Evolutionary conservation across 1,140 invertebrate species (phyloP).

Genomic region (Melitaea cinxia): DNA sequence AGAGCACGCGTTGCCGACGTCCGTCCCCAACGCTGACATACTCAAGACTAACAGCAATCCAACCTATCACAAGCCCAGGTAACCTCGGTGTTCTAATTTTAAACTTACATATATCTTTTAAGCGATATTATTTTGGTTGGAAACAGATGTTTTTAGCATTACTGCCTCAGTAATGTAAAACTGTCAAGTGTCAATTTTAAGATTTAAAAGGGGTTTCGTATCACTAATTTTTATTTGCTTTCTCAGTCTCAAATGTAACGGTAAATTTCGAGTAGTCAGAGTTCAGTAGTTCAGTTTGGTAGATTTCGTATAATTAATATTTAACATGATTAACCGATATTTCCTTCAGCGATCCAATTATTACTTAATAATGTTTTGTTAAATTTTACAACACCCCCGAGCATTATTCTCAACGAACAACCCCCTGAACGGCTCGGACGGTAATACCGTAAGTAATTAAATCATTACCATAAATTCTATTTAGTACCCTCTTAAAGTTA

Average conservation of each 20-base stretch:
- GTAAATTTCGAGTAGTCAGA: too few species aligned
- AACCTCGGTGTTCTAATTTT: constrained; percentile 39
- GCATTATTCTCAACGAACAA: constrained; percentile 14
- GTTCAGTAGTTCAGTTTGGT: too few species aligned
- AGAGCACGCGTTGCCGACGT: constrained; percentile 86
- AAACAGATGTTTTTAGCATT: neutral
- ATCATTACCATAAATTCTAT: constrained; percentile 48
- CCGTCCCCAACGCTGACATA: constrained; percentile 87
- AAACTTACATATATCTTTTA: neutral
- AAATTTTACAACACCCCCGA: neutral
- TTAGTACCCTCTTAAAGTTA: constrained; percentile 50
- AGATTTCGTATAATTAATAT: too few species aligned
- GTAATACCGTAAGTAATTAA: constrained; percentile 43
- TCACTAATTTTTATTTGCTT: too few species aligned
- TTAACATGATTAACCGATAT: too few species aligned
- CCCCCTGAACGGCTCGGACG: constrained; percentile 27
- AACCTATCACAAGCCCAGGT: constrained; percentile 86
- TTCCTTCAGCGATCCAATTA: too few species aligned
- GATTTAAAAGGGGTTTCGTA: too few species aligned
- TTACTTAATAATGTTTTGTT: neutral
- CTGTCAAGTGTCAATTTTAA: too few species aligned
- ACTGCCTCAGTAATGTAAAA: neutral
- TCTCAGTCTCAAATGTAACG: too few species aligned
- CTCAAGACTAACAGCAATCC: constrained; percentile 87
- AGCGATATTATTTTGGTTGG: neutral